A percentile compares a stretch with the other conserved stretches of the same genome.
Evolutionary conservation across 2,888 invertebrate genomes (phyloP).

Genomic region (Erebia aethiops): DNA sequence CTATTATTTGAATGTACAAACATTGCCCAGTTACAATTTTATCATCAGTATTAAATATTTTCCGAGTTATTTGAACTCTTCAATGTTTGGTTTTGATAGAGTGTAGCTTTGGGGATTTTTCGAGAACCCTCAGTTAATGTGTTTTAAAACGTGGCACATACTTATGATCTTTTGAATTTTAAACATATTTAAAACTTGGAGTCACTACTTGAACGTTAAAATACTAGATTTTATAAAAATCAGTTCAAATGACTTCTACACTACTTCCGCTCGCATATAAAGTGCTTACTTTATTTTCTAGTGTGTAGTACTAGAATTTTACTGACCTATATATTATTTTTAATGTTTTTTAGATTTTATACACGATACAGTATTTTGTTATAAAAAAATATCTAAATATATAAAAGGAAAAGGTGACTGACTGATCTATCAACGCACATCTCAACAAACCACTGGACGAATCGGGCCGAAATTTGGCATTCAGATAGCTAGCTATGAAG

Average conservation of each 20-base stretch:
- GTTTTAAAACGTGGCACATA: not conserved
- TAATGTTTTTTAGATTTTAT: not conserved
- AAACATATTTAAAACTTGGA: slow-evolving; percentile 10
- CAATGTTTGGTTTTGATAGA: not conserved
- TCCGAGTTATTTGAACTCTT: not conserved
- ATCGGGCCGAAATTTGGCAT: too few relatives aligned
- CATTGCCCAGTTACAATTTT: too few relatives aligned
- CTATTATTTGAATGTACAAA: too few relatives aligned
- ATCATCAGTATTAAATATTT: too few relatives aligned
- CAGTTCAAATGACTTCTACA: slow-evolving; percentile 3
- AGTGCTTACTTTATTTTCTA: not conserved
- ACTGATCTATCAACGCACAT: too few relatives aligned
- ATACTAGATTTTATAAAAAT: slow-evolving; percentile 4
- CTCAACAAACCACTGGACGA: too few relatives aligned
- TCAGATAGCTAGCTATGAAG: too few relatives aligned
- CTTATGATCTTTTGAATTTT: slow-evolving; percentile 5
- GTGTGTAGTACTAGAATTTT: slow-evolving; percentile 5
- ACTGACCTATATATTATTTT: slow-evolving; percentile 10
- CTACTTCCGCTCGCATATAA: not conserved
- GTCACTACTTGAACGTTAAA: not conserved
- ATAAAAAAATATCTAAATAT: too few relatives aligned
- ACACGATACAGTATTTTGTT: not conserved
- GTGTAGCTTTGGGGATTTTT: not conserved
- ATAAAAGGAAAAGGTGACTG: too few relatives aligned
- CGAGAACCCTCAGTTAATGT: not conserved